Base-by-base conservation (phyloP, 2,113 vertebrate species). In the Meleagris gallopavo region DNA sequence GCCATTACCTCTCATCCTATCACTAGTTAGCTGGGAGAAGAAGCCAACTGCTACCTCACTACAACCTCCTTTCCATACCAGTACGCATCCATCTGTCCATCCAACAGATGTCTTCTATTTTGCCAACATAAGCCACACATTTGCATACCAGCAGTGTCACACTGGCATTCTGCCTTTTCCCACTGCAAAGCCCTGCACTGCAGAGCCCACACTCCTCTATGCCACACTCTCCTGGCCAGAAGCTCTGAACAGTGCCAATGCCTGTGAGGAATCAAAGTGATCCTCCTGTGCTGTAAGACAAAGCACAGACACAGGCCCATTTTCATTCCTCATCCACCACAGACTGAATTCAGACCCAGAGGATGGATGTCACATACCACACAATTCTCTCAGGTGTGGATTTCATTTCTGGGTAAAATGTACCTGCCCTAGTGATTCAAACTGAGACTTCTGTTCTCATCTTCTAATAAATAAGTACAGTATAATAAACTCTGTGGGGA, bases 81-180 rank as follows among this genome's bases (percentile, higher is more conserved):
- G 27, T 16, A 21, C 20, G 38, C 46, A 20, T 32, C 46, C 19
- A 41, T 19, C 61, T 50, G 4, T 3, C 41, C 41, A 57, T 9
- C 29, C 52, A n/a, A 2, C 57, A 6, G 10, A 3, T 7, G 22
- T 5, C 54, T 57, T 57, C 36, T 30, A 4, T 60, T 50, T 72
- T 30, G 36, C 14, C 34, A 32, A 15, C 45, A 70, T 36, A 38
- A 27, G 16, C 48, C 46, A 43, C 50, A 41, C 40, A 67, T 4
- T 10, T 20, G 8, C 50, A 18, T 34, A 29, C 9, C 2, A 5
- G 32, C 19, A 54, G 32, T 0, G 1, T 30, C 11, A 14, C n/a
- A 45, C 57, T 52, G 32, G 4, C 12, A 9, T n/a, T 50, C 36
- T 13, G 16, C 8, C 13, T 40, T 18, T 10, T 77, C 20, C 16